phyloP scores from a whole-genome alignment of 2,797 vertebrate genomes.

The Poeciliopsis gracilis region DNA sequence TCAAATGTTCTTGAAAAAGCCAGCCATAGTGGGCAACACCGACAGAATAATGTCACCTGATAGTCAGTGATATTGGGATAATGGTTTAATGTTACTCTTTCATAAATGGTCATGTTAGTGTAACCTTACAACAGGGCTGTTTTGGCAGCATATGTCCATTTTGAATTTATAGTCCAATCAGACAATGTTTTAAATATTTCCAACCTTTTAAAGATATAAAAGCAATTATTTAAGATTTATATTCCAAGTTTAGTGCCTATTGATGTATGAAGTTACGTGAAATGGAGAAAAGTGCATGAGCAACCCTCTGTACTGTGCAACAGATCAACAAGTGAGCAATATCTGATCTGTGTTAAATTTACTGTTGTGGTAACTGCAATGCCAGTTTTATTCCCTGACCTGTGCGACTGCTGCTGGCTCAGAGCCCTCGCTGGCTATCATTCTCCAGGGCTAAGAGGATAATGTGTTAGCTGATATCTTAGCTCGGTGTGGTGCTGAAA shows the following conservation, averaged over 20 bases:
- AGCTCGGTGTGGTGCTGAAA: conserved; percentile 86
- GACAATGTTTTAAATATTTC: conserved; percentile 20
- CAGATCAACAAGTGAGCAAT: conserved; percentile 47
- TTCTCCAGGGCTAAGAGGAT: conserved; percentile 85
- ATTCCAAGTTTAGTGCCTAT: background rate
- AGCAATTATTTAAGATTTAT: conserved; percentile 18
- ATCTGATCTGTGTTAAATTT: conserved; percentile 67
- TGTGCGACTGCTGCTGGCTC: conserved; percentile 74
- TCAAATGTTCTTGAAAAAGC: conserved; percentile 69
- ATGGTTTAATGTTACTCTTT: conserved; percentile 56
- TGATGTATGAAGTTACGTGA: background rate
- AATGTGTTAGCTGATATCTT: conserved; percentile 88
- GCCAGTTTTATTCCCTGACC: conserved; percentile 69
- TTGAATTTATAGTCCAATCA: conserved; percentile 8
- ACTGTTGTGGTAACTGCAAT: conserved; percentile 62
- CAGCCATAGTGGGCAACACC: conserved; percentile 58
- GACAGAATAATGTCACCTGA: conserved; percentile 66
- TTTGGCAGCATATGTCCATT: conserved; percentile 16
- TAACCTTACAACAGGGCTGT: conserved; percentile 32
- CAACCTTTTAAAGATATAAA: conserved; percentile 12
- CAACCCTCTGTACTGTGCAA: conserved; percentile 8
- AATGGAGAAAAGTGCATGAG: background rate
- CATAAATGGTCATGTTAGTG: conserved; percentile 27
- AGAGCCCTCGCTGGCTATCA: conserved; percentile 77
- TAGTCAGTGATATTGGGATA: conserved; percentile 57